A percentile compares a stretch with the other conserved stretches of the same genome.
phyloP scores from a whole-genome alignment of 2,113 vertebrate genomes.

The Daboia siamensis region DNA sequence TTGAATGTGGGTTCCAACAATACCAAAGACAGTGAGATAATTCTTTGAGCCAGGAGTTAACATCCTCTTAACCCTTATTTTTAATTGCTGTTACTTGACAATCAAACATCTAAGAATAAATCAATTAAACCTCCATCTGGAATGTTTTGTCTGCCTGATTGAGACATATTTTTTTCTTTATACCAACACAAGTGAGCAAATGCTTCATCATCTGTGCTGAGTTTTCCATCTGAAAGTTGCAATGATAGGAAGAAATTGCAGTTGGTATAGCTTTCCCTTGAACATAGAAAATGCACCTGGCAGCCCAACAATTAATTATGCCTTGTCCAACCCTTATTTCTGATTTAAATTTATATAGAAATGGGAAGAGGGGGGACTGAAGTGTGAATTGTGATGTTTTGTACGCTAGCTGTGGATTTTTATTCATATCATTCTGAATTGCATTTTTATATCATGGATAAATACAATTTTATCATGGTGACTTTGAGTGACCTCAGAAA shows the following conservation, averaged over 20 bases:
- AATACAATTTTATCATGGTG: not conserved
- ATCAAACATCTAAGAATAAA: not conserved
- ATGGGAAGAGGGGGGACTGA: not conserved
- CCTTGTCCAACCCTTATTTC: slow-evolving; percentile 12
- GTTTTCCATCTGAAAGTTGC: not conserved
- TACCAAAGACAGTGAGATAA: not conserved
- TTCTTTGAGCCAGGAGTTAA: not conserved
- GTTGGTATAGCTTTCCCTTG: not conserved
- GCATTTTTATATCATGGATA: slow-evolving; percentile 7
- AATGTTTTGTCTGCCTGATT: not conserved
- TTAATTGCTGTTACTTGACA: not conserved
- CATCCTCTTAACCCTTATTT: not conserved
- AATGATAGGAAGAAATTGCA: not conserved
- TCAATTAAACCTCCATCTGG: not conserved
- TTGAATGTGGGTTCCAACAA: not conserved
- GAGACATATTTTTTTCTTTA: not conserved
- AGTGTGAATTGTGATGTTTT: slow-evolving; percentile 15
- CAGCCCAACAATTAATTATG: not conserved
- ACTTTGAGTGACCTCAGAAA: slow-evolving; percentile 42
- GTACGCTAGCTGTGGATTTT: slow-evolving; percentile 7
- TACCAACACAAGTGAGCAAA: not conserved
- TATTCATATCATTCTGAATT: not conserved
- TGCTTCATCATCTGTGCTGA: not conserved
- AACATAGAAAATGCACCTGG: not conserved
- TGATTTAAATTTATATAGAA: slow-evolving; percentile 27